Evolutionary conservation across 1,140 invertebrate genomes (phyloP).

Genomic region (Anoplolepis gracilipes): DNA sequence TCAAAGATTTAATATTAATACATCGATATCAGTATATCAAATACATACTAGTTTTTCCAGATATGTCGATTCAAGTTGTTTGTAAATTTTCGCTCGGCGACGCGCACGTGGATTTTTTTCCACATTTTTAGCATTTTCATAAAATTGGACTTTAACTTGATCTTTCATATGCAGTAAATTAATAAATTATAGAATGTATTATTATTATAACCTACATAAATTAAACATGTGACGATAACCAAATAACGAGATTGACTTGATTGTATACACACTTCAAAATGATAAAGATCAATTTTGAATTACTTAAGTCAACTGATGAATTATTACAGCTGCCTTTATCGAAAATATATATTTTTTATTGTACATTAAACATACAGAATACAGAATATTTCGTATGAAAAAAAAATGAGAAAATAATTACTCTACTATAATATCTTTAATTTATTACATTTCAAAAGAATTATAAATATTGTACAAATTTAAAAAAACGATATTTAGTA

Average conservation of each 20-base stretch:
- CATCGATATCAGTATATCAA: not conserved
- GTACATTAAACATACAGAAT: not conserved
- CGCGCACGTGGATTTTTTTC: slow-evolving; percentile 51
- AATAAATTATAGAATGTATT: not conserved
- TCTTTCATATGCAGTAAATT: slow-evolving; percentile 40
- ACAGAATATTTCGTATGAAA: not conserved
- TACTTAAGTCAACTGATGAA: not conserved
- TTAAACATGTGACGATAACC: slow-evolving; percentile 17
- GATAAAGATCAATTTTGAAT: slow-evolving; percentile 8
- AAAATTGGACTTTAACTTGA: not conserved
- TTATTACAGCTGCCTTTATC: not conserved
- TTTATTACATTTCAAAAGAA: not conserved
- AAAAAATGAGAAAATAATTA: not conserved
- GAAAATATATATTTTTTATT: not conserved
- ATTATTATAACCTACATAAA: not conserved
- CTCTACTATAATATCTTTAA: not conserved
- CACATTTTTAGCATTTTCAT: not conserved
- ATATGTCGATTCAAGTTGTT: slow-evolving; percentile 9
- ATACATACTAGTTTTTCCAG: slow-evolving; percentile 40
- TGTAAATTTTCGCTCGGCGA: slow-evolving; percentile 58
- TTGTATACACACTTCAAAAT: slow-evolving; percentile 10
- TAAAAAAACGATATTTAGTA: not conserved
- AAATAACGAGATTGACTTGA: not conserved
- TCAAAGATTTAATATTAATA: slow-evolving; percentile 31
- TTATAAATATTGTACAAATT: not conserved